Evolutionary conservation across 2,113 vertebrate genomes (phyloP).

Genomic region (Eulacestoma nigropectus): DNA sequence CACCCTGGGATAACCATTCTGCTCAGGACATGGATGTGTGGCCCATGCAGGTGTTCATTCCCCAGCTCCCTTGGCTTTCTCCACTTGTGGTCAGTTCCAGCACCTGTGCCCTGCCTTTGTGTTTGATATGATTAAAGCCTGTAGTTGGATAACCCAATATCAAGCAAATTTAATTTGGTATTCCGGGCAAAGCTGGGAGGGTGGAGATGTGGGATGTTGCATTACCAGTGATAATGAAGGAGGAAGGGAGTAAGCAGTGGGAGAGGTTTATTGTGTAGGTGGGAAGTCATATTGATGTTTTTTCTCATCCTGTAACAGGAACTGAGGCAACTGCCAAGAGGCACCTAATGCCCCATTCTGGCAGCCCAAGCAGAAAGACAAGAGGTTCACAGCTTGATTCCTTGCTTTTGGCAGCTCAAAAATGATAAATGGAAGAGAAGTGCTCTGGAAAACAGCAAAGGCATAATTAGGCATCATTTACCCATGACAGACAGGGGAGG

Average conservation of each 20-base stretch:
- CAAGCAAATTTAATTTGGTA: neutral
- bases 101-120: neutral
- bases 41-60: neutral
- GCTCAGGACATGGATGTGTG: neutral
- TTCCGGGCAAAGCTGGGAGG: neutral
- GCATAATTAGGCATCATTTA: neutral
- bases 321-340: neutral
- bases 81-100: neutral
- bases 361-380: neutral
- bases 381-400: neutral
- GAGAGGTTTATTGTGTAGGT: neutral
- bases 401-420: constrained; percentile 7
- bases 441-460: neutral
- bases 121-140: neutral
- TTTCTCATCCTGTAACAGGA: neutral
- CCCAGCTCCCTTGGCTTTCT: neutral
- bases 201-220: neutral
- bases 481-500: neutral
- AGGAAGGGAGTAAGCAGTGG: neutral
- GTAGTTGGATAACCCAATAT: neutral
- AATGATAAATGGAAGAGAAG: neutral
- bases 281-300: neutral
- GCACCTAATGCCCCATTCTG: neutral
- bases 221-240: neutral
- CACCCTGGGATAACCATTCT: neutral